Conservation (phyloP, 1,140 invertebrate genomes). For the Thaumetopoea pityocampa region DNA sequence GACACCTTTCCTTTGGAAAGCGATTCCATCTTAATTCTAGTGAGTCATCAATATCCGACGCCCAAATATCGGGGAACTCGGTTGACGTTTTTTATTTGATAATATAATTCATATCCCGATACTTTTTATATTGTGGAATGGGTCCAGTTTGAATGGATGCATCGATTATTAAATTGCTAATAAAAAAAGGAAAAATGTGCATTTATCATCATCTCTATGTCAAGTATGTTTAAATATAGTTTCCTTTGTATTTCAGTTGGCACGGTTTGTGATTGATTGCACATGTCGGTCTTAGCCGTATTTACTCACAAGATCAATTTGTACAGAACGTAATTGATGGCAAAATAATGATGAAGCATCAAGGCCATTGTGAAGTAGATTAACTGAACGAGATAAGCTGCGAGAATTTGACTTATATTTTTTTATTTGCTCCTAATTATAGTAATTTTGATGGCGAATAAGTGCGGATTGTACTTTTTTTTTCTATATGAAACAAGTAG, state of each 20-base stretch:
- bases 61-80: constrained; percentile 29
- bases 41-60: constrained; percentile 49
- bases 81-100: constrained; percentile 1
- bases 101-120: neutral
- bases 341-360: constrained; percentile 54
- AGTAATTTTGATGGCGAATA: constrained; percentile 10
- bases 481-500: neutral
- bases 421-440: constrained; percentile 13
- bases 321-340: constrained; percentile 30
- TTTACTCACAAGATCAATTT: constrained; percentile 12
- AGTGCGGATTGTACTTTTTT: constrained; percentile 22
- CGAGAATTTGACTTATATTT: constrained; percentile 19
- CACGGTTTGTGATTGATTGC: constrained; percentile 10
- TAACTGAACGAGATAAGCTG: constrained; percentile 30
- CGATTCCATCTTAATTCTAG: constrained; percentile 53
- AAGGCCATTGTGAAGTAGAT: constrained; percentile 46
- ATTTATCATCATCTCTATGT: constrained; percentile 37
- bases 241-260: too few relatives aligned
- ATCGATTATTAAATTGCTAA: constrained; percentile 19
- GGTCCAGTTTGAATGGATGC: constrained; percentile 17
- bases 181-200: constrained; percentile 22
- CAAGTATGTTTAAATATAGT: constrained; percentile 26
- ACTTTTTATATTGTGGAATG: neutral
- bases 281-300: neutral
- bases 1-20: constrained; percentile 72